phyloP scores from a whole-genome alignment of 2,888 invertebrate species.

The Ennomos fuscantarius region DNA sequence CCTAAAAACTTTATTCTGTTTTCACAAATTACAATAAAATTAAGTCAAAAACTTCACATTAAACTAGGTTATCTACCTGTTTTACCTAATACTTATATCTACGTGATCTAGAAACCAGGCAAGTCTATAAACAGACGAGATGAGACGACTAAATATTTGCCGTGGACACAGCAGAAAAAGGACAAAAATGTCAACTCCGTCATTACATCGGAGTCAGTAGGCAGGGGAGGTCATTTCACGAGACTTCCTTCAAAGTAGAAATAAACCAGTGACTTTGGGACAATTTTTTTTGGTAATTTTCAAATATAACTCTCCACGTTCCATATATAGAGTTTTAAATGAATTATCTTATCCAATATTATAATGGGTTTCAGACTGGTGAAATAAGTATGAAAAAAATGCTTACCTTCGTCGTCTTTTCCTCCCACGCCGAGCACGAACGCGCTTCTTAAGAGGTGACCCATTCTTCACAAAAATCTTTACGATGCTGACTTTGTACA shows the following conservation, averaged over 20 bases:
- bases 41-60: neutral
- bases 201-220: neutral
- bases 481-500: constrained; percentile 77
- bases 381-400: constrained; percentile 11
- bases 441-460: constrained; percentile 74
- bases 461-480: constrained; percentile 65
- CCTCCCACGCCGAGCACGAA: constrained; percentile 68
- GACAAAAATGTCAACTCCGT: neutral
- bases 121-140: constrained; percentile 1
- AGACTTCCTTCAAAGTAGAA: too few species aligned
- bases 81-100: neutral
- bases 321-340: too few species aligned
- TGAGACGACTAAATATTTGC: constrained; percentile 21
- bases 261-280: too few species aligned
- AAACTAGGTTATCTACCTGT: constrained; percentile 19
- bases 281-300: too few species aligned
- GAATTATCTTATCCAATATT: too few species aligned
- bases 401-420: constrained; percentile 70
- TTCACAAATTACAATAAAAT: too few species aligned
- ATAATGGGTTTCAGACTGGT: neutral
- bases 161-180: neutral
- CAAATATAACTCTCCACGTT: too few species aligned
- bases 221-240: too few species aligned
- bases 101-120: constrained; percentile 18
- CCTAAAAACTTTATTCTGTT: too few species aligned